Evolutionary conservation across 1,140 invertebrate species (phyloP), one percentile per base, ranked within the genome.

Genomic region (Sitobion miscanthi): DNA sequence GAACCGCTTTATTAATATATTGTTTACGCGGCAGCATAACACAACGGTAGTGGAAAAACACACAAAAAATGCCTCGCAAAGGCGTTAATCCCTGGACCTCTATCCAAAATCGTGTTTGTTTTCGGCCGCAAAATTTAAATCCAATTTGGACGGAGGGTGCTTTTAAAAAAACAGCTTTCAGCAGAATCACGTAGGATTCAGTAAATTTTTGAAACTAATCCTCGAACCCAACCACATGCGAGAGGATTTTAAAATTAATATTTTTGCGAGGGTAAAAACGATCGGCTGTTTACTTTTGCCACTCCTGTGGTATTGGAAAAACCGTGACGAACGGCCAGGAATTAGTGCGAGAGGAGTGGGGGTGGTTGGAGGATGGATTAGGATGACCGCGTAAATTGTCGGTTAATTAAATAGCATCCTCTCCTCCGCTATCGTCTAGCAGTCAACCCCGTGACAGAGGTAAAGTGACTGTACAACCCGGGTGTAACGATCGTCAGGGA

Each of bases 161-260:
- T 77, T 77, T n/a, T 23, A 77, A 47, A 91, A 92, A 83, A 92
- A 42, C 77, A 54, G 69, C 77, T 85, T 83, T 83, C 77, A 57
- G 35, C 88, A 25, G 88, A 89, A 89, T 89, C 87, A 49, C 35
- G 45, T 49, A n/a, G 69, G n/a, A 77, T 47, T 83, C 90, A 23
- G 69, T 62, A 49, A 91, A 77, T 77, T 54, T 83, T 83, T 17
- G 49, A 38, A 86, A 85, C 69, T 83, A 83, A 93, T 83, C 82
- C 49, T 47, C 82, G n/a, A 49, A 35, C 30, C 38, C 77, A 21
- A 8, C 21, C 77, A n/a, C 45, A 54, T 52, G 42, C 77, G 69
- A 93, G 82, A 86, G 82, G 82, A 57, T 93, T 93, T 86, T 93
- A 93, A 93, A 93, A 92, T 92, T 92, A 92, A 85, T 86, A 93